These are phyloP conservation scores for Noctuana brunneofusca DNA, from an alignment of 2,888 invertebrate species.

Conservation along the genomic window DNA sequence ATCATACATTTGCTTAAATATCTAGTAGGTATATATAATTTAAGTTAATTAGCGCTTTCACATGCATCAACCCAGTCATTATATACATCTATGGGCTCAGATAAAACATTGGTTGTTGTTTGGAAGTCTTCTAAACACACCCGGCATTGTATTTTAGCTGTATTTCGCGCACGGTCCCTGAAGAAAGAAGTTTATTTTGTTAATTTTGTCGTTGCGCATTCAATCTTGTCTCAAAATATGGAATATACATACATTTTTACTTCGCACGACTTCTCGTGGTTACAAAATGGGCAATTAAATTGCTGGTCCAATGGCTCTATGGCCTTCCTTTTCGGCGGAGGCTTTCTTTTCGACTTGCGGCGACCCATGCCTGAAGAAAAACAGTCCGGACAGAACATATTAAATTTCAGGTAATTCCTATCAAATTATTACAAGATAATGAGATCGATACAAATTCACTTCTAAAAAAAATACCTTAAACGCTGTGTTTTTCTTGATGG, in stretches of 20 bases:
- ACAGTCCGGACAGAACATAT: neutral
- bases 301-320: slow-evolving; percentile 96
- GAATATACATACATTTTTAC: slow-evolving; percentile 95
- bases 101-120: slow-evolving; percentile 96
- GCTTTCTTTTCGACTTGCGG: slow-evolving; percentile 97
- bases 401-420: too few relatives aligned
- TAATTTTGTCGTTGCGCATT: neutral
- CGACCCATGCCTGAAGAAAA: slow-evolving; percentile 90
- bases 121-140: slow-evolving; percentile 99
- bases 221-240: neutral
- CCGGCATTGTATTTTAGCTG: slow-evolving; percentile 96
- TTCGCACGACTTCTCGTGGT: slow-evolving; percentile 99
- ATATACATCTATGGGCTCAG: slow-evolving; percentile 99
- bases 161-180: slow-evolving; percentile 97
- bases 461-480: too few relatives aligned
- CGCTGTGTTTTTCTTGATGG: too few relatives aligned
- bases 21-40: slow-evolving; percentile 33
- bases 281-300: slow-evolving; percentile 99
- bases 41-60: slow-evolving; percentile 90
- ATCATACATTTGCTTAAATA: slow-evolving; percentile 12
- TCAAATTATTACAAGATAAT: too few relatives aligned
- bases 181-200: slow-evolving; percentile 47
- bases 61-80: slow-evolving; percentile 99
- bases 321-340: slow-evolving; percentile 96
- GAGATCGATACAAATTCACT: too few relatives aligned